Evolutionary conservation across 2,113 vertebrate genomes (phyloP).

Genomic region (Oncorhynchus tshawytscha): DNA sequence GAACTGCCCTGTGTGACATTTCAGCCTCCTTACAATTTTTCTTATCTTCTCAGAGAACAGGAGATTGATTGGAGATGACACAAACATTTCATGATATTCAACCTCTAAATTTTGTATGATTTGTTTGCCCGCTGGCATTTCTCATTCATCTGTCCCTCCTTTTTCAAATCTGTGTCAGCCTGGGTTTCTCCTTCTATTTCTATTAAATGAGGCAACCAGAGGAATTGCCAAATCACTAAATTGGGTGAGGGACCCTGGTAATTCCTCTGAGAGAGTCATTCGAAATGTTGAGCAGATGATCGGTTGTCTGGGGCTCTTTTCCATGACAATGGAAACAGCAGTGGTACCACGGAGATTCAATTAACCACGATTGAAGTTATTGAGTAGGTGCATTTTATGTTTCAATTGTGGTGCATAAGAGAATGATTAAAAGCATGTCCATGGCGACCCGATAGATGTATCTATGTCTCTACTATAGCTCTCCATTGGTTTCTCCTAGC

Average conservation of each 20-base stretch:
- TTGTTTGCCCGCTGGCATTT: constrained; percentile 43
- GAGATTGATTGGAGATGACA: constrained; percentile 21
- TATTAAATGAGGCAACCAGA: constrained; percentile 14
- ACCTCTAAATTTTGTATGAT: constrained; percentile 34
- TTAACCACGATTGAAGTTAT: too few relatives aligned
- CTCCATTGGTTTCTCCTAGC: too few relatives aligned
- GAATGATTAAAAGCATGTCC: too few relatives aligned
- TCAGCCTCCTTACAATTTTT: neutral
- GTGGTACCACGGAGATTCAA: too few relatives aligned
- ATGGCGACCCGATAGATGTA: too few relatives aligned
- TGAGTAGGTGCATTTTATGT: too few relatives aligned
- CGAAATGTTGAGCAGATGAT: neutral
- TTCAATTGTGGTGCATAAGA: too few relatives aligned
- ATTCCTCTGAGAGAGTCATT: neutral
- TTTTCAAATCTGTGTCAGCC: constrained; percentile 44
- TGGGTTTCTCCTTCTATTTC: constrained; percentile 15
- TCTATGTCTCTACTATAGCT: too few relatives aligned
- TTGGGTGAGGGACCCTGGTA: neutral
- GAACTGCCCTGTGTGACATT: neutral
- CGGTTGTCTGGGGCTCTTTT: neutral
- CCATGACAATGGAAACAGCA: too few relatives aligned
- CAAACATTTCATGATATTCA: constrained; percentile 29
- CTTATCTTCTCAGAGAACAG: too few relatives aligned
- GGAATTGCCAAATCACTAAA: neutral
- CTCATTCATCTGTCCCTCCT: constrained; percentile 44